Base-by-base conservation (phyloP, 1,140 invertebrate genomes). In the Xylocopa sonorina region DNA sequence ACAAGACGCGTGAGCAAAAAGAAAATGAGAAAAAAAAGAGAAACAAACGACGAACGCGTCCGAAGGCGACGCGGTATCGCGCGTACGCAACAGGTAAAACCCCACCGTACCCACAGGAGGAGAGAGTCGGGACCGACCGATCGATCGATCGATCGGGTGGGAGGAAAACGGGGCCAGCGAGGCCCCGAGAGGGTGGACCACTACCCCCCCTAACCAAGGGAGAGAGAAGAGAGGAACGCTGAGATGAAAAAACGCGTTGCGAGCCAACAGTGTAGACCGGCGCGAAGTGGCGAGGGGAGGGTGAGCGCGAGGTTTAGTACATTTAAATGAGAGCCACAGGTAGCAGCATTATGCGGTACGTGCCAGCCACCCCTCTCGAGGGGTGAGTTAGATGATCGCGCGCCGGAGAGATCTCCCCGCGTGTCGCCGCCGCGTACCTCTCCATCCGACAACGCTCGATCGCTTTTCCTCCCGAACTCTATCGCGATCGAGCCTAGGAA, bases 291-390 rank as follows among this genome's bases (percentile, higher is more conserved):
- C 55, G 66, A 73, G 18, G 48, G n/a, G 80, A 69, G 81, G 55
- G 67, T 64, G 58, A 48, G 58, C 79, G 71, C 58, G 80, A 88
- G 83, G 84, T 90, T 89, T 88, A 85, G 84, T 89, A 88, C 88
- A 90, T 90, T 90, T 87, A 90, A 90, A 90, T 90, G 87, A 89
- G 87, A 90, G 89, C 88, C 85, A 90, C 89, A 90, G 89, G 89
- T 90, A 90, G 89, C 84, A 88, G 85, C 80, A 89, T 90, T 90
- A 90, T 90, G 86, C 89, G 83, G 87, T 89, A 89, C 89, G 87
- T 89, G 84, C 88, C 87, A 89, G 80, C 82, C 81, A 82, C 82
- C 89, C 88, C 81, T 81, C 80, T 84, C 69, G 78, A 87, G 88
- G 89, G 89, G 82, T 87, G 87, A 89, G 88, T 87, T 88, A 85